Percentiles rank a stretch among this genome's conserved stretches.
These are phyloP conservation scores for Cynopterus brachyotis DNA, from an alignment of 2,113 vertebrate genomes.

Conservation along the genomic window DNA sequence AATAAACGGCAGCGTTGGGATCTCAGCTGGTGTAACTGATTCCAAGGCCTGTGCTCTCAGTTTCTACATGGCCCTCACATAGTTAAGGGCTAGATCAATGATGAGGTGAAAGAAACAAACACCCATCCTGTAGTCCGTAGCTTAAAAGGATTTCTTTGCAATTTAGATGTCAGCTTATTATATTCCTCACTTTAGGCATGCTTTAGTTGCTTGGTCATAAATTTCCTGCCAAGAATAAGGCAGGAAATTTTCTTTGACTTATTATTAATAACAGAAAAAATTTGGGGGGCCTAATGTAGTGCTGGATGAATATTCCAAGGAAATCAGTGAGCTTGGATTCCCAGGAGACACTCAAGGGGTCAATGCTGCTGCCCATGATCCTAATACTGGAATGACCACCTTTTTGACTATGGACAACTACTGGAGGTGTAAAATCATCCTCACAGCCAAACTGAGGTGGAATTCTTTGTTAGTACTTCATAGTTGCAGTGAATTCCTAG, in stretches of 20 bases:
- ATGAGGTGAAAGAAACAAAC: not conserved
- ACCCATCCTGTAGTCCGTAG: not conserved
- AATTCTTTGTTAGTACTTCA: not conserved
- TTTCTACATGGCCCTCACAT: not conserved
- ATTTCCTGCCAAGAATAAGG: not conserved
- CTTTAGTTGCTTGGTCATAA: not conserved
- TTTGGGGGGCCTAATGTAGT: slow-evolving; percentile 82
- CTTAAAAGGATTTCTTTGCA: not conserved
- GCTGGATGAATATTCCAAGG: slow-evolving; percentile 73
- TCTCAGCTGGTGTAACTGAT: not conserved
- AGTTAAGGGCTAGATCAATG: not conserved
- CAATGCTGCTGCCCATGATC: slow-evolving; percentile 70
- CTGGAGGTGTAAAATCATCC: slow-evolving; percentile 73
- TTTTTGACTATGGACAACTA: slow-evolving; percentile 73
- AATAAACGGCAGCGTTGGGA: not conserved
- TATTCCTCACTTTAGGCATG: not conserved
- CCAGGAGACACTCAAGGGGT: slow-evolving; percentile 70
- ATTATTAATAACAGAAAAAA: slow-evolving; percentile 56
- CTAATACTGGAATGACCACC: slow-evolving; percentile 57
- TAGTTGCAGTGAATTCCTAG: not conserved
- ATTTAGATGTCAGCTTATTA: not conserved
- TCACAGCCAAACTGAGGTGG: not conserved
- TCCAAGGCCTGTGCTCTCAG: not conserved
- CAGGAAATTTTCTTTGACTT: not conserved
- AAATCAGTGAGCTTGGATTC: slow-evolving; percentile 77